Evolutionary conservation across 2,888 invertebrate genomes (phyloP), one percentile per base, ranked within the genome.

Genomic region (Chrysolina americana): DNA sequence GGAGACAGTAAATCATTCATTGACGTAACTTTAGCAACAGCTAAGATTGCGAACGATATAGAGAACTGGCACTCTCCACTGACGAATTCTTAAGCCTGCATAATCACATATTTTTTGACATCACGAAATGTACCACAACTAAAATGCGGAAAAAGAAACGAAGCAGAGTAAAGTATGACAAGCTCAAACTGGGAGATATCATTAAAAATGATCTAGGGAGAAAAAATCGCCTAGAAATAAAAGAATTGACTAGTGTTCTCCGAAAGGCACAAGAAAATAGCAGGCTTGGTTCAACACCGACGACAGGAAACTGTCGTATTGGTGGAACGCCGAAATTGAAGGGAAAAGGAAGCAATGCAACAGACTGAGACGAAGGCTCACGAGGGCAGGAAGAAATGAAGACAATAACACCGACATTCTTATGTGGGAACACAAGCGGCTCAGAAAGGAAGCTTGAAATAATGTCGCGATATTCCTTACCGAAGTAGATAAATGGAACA

Each of bases 1-100:
- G n/a, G n/a, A n/a, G n/a, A n/a, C n/a, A n/a, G n/a, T n/a, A n/a
- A n/a, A n/a, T n/a, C n/a, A n/a, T 50, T 28, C 41, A 72, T 72
- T 10, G 72, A 72, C 48, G 41, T 68, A 5, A 72, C 72, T 17
- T 11, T 72, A 10, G 63, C 72, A 6, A 70, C 65, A 28, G 15
- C 5, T 44, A 50, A 41, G 13, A 65, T 65, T n/a, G n/a, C n/a
- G n/a, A n/a, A n/a, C n/a, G n/a, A n/a, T n/a, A n/a, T n/a, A n/a
- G n/a, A n/a, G n/a, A 17, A 65, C 13, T 65, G 56, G 65, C 10
- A 6, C 13, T 65, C 6, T 47, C 59, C 19, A 21, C 19, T 15
- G 21, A 71, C 5, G 56, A 71, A 41, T 36, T 56, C 15, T n/a
- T 71, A 8, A 65, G 65, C 44, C 41, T 23, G 28, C 56, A 71